phyloP scores from a whole-genome alignment of 1,140 invertebrate species.

The Zaprionus davidi region DNA sequence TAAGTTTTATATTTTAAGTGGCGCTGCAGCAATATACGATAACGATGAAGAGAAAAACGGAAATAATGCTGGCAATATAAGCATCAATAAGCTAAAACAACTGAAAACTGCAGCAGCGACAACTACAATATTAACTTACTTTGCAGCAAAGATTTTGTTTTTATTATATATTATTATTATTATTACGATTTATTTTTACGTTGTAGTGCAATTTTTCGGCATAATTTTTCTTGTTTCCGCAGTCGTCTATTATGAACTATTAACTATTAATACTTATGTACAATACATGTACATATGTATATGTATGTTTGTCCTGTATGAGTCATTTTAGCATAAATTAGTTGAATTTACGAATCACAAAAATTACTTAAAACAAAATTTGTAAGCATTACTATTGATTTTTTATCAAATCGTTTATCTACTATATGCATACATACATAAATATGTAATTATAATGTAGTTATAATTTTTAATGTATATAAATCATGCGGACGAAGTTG shows the following conservation, averaged over 20 bases:
- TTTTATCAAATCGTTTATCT: slow-evolving; percentile 44
- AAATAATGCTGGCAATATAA: not conserved
- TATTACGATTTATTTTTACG: slow-evolving; percentile 52
- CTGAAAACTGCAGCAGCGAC: slow-evolving; percentile 14
- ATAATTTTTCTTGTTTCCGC: slow-evolving; percentile 49
- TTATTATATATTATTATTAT: slow-evolving; percentile 45
- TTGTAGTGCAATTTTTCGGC: slow-evolving; percentile 74
- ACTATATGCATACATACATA: slow-evolving; percentile 31
- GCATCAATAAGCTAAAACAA: slow-evolving; percentile 1
- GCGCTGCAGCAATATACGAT: slow-evolving; percentile 32
- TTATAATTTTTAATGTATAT: slow-evolving; percentile 60
- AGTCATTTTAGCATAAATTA: slow-evolving; percentile 78
- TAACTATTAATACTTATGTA: slow-evolving; percentile 11
- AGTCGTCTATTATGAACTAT: slow-evolving; percentile 22
- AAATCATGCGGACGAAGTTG: slow-evolving; percentile 71
- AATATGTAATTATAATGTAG: slow-evolving; percentile 50
- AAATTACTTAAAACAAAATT: slow-evolving; percentile 63
- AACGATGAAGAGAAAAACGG: slow-evolving; percentile 12
- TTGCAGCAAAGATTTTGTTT: slow-evolving; percentile 65
- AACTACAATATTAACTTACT: slow-evolving; percentile 49
- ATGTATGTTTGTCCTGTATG: slow-evolving; percentile 31
- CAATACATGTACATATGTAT: slow-evolving; percentile 13
- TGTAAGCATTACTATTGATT: slow-evolving; percentile 54
- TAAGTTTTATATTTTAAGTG: slow-evolving; percentile 75
- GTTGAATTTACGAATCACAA: slow-evolving; percentile 62